phyloP scores from a whole-genome alignment of 2,888 invertebrate species.

The Diachrysia chrysitis region DNA sequence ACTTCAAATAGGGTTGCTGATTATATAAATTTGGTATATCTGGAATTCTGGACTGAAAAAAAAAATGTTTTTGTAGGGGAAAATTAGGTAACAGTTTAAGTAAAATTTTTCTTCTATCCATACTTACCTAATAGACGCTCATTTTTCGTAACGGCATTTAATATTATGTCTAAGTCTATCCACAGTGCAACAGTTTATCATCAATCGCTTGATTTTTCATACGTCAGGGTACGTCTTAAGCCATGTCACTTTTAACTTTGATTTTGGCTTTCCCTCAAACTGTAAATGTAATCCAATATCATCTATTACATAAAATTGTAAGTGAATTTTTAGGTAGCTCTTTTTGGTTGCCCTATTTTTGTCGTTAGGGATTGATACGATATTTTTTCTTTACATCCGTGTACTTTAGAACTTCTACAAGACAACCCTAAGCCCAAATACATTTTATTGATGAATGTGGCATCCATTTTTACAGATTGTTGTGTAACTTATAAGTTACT shows the following conservation, averaged over 20 bases:
- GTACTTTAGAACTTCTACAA: background rate
- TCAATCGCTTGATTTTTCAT: background rate
- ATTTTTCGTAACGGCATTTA: background rate
- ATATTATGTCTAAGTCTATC: too few relatives aligned
- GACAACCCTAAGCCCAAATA: conserved; percentile 17
- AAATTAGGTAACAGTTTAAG: too few relatives aligned
- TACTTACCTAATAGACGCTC: too few relatives aligned
- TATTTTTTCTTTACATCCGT: too few relatives aligned
- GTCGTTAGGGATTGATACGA: background rate
- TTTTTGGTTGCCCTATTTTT: background rate
- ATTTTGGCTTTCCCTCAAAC: background rate
- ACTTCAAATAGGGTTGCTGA: conserved; percentile 1
- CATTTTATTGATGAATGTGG: conserved; percentile 58
- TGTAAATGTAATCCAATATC: too few relatives aligned
- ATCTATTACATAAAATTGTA: too few relatives aligned
- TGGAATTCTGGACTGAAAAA: too few relatives aligned
- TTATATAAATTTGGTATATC: background rate
- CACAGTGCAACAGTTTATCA: background rate
- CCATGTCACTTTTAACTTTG: background rate
- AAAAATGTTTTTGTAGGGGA: too few relatives aligned
- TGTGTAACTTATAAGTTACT: conserved; percentile 46
- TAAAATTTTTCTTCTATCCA: too few relatives aligned
- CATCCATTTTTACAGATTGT: conserved; percentile 53
- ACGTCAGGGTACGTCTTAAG: background rate
- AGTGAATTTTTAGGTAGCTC: too few relatives aligned